Conservation (phyloP, 2,888 invertebrate species). For the Eupithecia pulchellata region DNA sequence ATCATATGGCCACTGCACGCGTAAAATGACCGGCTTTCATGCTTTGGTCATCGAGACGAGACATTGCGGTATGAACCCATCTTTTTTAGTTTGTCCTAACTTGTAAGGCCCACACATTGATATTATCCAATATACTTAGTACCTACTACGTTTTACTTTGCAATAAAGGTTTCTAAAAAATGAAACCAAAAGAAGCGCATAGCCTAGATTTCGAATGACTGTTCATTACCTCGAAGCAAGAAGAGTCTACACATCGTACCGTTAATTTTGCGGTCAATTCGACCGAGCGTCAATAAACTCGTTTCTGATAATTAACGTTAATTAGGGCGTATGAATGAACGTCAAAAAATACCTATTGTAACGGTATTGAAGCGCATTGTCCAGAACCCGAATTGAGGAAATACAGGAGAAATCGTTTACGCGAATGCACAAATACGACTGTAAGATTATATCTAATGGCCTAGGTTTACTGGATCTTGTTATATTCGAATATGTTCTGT, state of each 20-base stretch:
- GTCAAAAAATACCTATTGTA: neutral
- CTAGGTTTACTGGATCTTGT: neutral
- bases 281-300: slow-evolving; percentile 53
- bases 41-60: slow-evolving; percentile 24
- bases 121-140: neutral
- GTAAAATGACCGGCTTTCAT: slow-evolving; percentile 63
- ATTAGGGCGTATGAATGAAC: slow-evolving; percentile 49
- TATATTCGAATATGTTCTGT: slow-evolving; percentile 5
- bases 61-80: slow-evolving; percentile 11
- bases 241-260: slow-evolving; percentile 23
- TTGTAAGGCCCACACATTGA: slow-evolving; percentile 1
- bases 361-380: neutral
- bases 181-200: slow-evolving; percentile 4
- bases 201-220: slow-evolving; percentile 31
- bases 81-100: neutral
- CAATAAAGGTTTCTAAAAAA: slow-evolving; percentile 1
- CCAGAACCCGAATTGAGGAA: neutral
- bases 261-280: slow-evolving; percentile 44
- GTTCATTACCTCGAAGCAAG: slow-evolving; percentile 36
- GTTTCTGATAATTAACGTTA: slow-evolving; percentile 54
- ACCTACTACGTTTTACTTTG: neutral
- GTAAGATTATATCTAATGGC: neutral
- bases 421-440: neutral
- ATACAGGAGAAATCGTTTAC: neutral
- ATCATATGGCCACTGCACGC: slow-evolving; percentile 63